Conservation (phyloP, 2,888 invertebrate genomes). For the Onthophagus sagittarius region DNA sequence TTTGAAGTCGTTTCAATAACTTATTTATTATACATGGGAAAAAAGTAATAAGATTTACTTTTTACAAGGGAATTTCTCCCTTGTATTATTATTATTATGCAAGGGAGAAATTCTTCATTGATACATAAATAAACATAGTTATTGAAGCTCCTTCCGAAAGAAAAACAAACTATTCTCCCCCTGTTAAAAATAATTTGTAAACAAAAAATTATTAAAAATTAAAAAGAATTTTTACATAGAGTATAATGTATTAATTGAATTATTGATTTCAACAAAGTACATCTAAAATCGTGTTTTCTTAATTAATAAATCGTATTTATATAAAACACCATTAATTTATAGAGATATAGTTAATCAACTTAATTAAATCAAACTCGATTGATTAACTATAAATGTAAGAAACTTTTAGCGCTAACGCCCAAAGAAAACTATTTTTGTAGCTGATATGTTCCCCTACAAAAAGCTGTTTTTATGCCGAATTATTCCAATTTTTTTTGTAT, state of each 20-base stretch:
- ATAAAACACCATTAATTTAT: background rate
- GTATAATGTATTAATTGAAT: background rate
- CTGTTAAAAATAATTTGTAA: background rate
- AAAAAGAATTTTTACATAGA: background rate
- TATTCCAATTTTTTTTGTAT: slow-evolving; percentile 30
- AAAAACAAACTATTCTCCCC: background rate
- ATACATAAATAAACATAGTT: background rate
- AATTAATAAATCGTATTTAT: background rate
- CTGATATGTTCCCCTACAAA: slow-evolving; percentile 8
- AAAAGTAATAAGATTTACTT: no score
- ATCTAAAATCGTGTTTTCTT: slow-evolving; percentile 1
- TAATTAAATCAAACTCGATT: background rate
- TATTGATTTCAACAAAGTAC: background rate
- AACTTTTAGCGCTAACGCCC: background rate
- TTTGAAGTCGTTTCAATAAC: background rate
- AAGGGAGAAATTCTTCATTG: no score
- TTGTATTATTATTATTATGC: no score
- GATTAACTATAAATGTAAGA: background rate
- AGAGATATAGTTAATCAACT: background rate
- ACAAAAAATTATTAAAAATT: background rate
- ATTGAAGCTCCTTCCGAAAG: background rate
- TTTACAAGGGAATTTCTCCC: no score
- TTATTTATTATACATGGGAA: no score
- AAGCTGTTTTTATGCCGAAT: background rate
- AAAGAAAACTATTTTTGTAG: background rate